phyloP scores from a whole-genome alignment of 2,888 invertebrate species.

The Adineta ricciae region DNA sequence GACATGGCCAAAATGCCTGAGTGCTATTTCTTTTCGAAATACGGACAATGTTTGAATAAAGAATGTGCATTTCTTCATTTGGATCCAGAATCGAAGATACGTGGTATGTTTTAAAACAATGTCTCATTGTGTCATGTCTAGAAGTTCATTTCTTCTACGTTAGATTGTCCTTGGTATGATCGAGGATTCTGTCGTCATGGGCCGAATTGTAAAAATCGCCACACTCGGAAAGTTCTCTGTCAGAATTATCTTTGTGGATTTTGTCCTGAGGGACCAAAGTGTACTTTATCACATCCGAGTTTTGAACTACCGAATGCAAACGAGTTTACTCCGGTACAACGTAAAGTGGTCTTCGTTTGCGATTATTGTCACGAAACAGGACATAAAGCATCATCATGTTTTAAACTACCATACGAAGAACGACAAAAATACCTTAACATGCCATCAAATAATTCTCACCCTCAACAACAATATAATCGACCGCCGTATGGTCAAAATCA shows the following conservation, averaged over 20 bases:
- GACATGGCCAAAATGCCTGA: slow-evolving; percentile 99
- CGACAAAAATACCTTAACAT: neutral
- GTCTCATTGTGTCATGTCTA: no score
- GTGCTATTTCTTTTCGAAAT: slow-evolving; percentile 97
- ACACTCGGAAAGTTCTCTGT: slow-evolving; percentile 85
- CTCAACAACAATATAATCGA: neutral
- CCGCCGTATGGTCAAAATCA: neutral
- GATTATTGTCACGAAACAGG: slow-evolving; percentile 93
- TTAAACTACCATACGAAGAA: slow-evolving; percentile 57
- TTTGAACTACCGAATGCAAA: slow-evolving; percentile 76
- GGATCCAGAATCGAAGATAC: slow-evolving; percentile 92
- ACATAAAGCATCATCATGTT: slow-evolving; percentile 93
- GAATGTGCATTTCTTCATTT: slow-evolving; percentile 98
- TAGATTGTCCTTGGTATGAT: slow-evolving; percentile 95
- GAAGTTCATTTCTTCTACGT: slow-evolving; percentile 50
- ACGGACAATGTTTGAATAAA: slow-evolving; percentile 61
- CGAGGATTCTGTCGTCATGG: slow-evolving; percentile 97
- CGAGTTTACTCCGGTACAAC: slow-evolving; percentile 20
- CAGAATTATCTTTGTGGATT: slow-evolving; percentile 87
- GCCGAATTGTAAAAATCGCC: slow-evolving; percentile 85
- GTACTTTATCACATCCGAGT: slow-evolving; percentile 75
- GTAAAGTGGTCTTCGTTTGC: slow-evolving; percentile 56
- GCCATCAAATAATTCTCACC: neutral
- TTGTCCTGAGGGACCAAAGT: slow-evolving; percentile 79
- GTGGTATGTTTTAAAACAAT: neutral